Evolutionary conservation across 1,140 invertebrate genomes (phyloP).

Genomic region (Drosophila saltans): DNA sequence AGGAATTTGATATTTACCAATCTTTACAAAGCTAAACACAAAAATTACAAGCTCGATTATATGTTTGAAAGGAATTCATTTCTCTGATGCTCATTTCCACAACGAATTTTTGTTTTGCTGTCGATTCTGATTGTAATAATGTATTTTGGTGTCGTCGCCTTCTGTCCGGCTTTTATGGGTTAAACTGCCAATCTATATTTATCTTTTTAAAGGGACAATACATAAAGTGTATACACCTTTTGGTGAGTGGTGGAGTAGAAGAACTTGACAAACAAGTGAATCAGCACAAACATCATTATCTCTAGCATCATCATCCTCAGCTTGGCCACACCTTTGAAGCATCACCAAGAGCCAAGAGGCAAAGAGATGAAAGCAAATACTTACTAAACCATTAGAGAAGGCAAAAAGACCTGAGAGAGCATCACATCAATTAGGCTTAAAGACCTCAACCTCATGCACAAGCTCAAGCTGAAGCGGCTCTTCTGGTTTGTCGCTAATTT

Average conservation of each 20-base stretch:
- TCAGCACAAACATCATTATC: conserved; percentile 15
- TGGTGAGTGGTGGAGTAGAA: background rate
- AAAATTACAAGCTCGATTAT: too few species aligned
- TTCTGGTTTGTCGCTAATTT: conserved; percentile 70
- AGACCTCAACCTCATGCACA: conserved; percentile 42
- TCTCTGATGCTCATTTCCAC: conserved; percentile 62
- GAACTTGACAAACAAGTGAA: conserved; percentile 43
- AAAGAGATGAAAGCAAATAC: conserved; percentile 41
- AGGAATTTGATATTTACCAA: too few species aligned
- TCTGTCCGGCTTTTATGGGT: conserved; percentile 56
- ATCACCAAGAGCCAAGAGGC: conserved; percentile 15
- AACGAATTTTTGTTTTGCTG: conserved; percentile 51
- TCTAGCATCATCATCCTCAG: conserved; percentile 20
- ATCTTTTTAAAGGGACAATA: conserved; percentile 31
- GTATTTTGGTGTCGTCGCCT: conserved; percentile 54
- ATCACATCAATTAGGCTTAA: conserved; percentile 73
- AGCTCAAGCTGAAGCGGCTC: conserved; percentile 50
- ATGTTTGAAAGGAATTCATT: too few species aligned
- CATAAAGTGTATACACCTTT: conserved; percentile 52
- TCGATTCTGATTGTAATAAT: conserved; percentile 46
- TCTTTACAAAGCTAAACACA: too few species aligned
- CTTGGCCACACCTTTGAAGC: conserved; percentile 58
- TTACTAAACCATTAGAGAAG: conserved; percentile 42
- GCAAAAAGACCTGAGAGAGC: conserved; percentile 46
- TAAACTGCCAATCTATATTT: conserved; percentile 73